These are phyloP conservation scores for Netelia virgata DNA, from an alignment of 2,888 invertebrate species.

Conservation along the genomic window DNA sequence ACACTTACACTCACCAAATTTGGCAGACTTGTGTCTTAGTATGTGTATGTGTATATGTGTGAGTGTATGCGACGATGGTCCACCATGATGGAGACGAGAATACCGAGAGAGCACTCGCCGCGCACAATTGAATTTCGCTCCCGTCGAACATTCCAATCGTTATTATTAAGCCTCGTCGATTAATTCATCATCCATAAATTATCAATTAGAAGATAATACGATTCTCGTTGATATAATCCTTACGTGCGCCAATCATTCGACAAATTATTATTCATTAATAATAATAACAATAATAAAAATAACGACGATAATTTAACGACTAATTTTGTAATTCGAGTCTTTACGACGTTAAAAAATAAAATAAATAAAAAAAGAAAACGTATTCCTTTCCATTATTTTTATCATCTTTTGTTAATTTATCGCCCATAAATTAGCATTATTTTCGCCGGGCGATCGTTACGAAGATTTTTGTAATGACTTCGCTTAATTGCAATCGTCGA, in stretches of 20 bases:
- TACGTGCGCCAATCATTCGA: too few relatives aligned
- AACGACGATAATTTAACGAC: too few relatives aligned
- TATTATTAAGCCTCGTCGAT: neutral
- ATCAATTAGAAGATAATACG: too few relatives aligned
- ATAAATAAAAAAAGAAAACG: too few relatives aligned
- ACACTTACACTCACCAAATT: conserved; percentile 51
- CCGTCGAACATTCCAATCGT: neutral
- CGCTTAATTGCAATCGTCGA: too few relatives aligned
- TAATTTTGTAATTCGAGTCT: too few relatives aligned
- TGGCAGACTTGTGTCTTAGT: too few relatives aligned
- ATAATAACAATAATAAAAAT: neutral
- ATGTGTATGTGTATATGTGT: conserved; percentile 17
- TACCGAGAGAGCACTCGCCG: conserved; percentile 21
- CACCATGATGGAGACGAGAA: conserved; percentile 32
- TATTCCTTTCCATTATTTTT: neutral
- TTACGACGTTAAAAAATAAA: too few relatives aligned
- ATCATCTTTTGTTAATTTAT: neutral
- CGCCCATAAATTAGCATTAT: neutral
- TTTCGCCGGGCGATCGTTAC: too few relatives aligned
- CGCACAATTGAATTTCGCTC: conserved; percentile 32
- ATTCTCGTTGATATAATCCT: too few relatives aligned
- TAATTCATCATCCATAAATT: too few relatives aligned
- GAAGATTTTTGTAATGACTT: too few relatives aligned
- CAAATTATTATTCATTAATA: neutral
- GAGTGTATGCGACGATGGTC: conserved; percentile 43